Evolutionary conservation across 2,888 invertebrate species (phyloP).

Genomic region (Neocrepidodera transversa): DNA sequence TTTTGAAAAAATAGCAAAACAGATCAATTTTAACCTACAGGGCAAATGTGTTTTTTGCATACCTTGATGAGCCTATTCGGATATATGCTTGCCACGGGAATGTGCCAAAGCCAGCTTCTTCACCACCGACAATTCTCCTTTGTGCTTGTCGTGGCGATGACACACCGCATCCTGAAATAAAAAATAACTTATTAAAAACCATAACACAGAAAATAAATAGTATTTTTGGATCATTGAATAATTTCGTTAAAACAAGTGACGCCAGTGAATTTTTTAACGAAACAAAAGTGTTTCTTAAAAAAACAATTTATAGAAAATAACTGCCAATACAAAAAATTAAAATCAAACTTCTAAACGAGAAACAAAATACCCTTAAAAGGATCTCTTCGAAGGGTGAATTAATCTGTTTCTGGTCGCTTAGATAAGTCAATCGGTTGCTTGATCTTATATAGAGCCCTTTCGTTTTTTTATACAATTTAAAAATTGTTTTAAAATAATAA

Average conservation of each 20-base stretch:
- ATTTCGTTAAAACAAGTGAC: no score
- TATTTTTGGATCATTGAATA: no score
- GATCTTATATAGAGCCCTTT: conserved; percentile 54
- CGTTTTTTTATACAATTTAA: conserved; percentile 54
- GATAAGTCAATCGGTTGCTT: conserved; percentile 60
- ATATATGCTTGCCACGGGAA: conserved; percentile 97
- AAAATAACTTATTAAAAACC: conserved; percentile 42
- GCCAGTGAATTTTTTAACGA: no score
- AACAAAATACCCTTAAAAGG: conserved; percentile 17
- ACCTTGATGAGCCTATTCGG: conserved; percentile 89
- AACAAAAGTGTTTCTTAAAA: no score
- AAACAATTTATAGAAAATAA: no score
- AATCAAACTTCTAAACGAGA: background rate
- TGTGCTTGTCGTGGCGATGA: conserved; percentile 86
- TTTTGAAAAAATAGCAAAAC: no score
- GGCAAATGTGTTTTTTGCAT: no score
- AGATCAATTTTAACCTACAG: no score
- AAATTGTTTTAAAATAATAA: conserved; percentile 57
- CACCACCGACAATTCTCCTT: conserved; percentile 89
- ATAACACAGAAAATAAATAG: no score
- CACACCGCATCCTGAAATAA: conserved; percentile 83
- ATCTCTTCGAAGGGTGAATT: conserved; percentile 50
- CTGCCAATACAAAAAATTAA: no score
- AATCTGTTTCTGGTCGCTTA: conserved; percentile 62
- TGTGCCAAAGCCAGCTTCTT: conserved; percentile 92